These are phyloP conservation scores for Bombyx mori DNA, from an alignment of 1,140 invertebrate species.

Conservation along the genomic window DNA sequence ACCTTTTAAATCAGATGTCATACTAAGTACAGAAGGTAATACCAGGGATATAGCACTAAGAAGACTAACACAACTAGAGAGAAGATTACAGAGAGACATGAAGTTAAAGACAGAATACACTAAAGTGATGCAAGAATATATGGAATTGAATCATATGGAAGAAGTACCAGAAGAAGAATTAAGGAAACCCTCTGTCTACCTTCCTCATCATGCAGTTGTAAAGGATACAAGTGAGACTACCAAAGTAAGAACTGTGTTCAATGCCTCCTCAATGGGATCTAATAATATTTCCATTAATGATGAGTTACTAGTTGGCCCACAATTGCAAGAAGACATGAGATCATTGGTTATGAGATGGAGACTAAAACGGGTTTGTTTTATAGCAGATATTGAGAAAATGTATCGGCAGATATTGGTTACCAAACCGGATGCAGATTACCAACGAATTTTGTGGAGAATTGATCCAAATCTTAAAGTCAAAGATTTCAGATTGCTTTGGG, in stretches of 20 bases:
- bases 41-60: no score
- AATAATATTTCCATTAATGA: conserved; percentile 4
- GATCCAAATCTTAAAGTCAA: conserved; percentile 4
- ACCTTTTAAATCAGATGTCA: no score
- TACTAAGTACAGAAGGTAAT: no score
- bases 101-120: no score
- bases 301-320: neutral
- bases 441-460: conserved; percentile 42
- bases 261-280: neutral
- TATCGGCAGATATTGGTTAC: conserved; percentile 41
- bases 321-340: conserved; percentile 1
- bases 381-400: conserved; percentile 42
- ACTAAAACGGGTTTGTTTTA: neutral
- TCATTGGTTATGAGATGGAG: neutral
- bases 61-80: no score
- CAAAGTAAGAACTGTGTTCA: neutral
- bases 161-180: neutral
- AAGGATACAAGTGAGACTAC: no score
- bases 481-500: conserved; percentile 23
- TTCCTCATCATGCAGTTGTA: no score
- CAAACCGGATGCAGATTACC: conserved; percentile 26
- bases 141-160: neutral
- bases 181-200: no score
- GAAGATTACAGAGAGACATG: no score
- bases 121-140: neutral